phyloP scores from a whole-genome alignment of 2,113 vertebrate species.

The Condylura cristata region DNA sequence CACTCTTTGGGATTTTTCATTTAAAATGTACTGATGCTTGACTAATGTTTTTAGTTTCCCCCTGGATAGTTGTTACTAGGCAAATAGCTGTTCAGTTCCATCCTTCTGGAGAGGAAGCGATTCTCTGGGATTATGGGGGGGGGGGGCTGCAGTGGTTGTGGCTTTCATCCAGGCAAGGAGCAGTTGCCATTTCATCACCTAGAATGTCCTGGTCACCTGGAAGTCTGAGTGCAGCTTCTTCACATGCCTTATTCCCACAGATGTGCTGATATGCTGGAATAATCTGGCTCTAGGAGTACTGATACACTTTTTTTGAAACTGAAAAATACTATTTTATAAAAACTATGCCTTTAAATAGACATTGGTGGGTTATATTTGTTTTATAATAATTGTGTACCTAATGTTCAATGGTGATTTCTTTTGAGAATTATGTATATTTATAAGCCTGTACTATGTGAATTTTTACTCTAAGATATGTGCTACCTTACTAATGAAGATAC shows the following conservation, averaged over 20 bases:
- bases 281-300: slow-evolving; percentile 65
- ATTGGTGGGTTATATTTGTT: slow-evolving; percentile 73
- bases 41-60: background rate
- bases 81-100: slow-evolving; percentile 10
- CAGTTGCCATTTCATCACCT: background rate
- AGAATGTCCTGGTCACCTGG: slow-evolving; percentile 2
- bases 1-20: background rate
- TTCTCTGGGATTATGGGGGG: background rate
- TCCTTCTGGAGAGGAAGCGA: slow-evolving; percentile 40
- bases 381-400: slow-evolving; percentile 76
- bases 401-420: slow-evolving; percentile 73
- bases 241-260: slow-evolving; percentile 74
- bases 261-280: slow-evolving; percentile 39
- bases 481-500: slow-evolving; percentile 71
- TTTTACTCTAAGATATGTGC: slow-evolving; percentile 70
- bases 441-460: slow-evolving; percentile 71
- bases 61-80: background rate
- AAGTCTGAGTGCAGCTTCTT: slow-evolving; percentile 56
- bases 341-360: slow-evolving; percentile 75
- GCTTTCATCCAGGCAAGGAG: slow-evolving; percentile 8
- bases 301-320: slow-evolving; percentile 73
- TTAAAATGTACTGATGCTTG: background rate
- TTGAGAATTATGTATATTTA: slow-evolving; percentile 78
- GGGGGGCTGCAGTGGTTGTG: background rate
- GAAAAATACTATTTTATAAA: slow-evolving; percentile 77